These are phyloP conservation scores for Oncopodura yosiiana DNA, from an alignment of 1,140 invertebrate species.

Conservation along the genomic window DNA sequence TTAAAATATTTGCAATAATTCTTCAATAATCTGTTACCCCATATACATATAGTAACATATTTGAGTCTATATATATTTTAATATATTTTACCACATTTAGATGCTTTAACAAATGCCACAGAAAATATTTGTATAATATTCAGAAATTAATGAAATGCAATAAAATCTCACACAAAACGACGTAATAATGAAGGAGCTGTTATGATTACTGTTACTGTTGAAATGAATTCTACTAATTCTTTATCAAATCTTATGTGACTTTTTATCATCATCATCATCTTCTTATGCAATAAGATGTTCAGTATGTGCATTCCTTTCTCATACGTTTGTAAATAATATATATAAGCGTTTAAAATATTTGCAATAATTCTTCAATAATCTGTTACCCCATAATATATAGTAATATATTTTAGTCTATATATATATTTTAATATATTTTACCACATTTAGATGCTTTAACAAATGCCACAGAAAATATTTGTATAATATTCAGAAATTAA, in stretches of 20 bases:
- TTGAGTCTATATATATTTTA: neutral
- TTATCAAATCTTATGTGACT: slow-evolving; percentile 11
- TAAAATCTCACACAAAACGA: no score
- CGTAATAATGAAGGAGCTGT: neutral
- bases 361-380: neutral
- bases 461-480: no score
- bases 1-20: neutral
- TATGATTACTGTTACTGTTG: slow-evolving; percentile 3
- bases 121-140: no score
- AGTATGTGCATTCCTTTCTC: neutral
- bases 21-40: neutral
- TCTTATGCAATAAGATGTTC: neutral
- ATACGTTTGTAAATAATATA: no score
- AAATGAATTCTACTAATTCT: slow-evolving; percentile 20
- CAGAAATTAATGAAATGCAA: no score
- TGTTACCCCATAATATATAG: neutral
- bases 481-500: no score
- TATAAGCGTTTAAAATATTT: no score
- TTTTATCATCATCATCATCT: no score
- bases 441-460: no score
- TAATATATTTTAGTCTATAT: neutral
- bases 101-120: no score
- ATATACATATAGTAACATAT: neutral
- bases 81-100: no score
- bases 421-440: neutral